Evolutionary conservation across 2,113 vertebrate species (phyloP), one percentile per base, ranked within the genome.

Genomic region (Candoia aspera): DNA sequence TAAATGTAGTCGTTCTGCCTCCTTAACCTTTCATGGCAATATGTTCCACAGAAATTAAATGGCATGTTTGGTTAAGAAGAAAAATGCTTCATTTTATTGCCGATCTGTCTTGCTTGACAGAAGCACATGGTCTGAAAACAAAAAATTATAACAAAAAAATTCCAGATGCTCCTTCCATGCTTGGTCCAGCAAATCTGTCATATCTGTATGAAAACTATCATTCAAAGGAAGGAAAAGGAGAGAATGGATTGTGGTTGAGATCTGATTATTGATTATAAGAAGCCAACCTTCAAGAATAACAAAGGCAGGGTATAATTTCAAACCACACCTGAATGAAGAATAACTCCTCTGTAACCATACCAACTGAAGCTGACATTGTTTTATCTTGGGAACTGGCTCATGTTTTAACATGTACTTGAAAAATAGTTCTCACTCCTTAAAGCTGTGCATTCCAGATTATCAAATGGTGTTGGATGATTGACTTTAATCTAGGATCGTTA

Each of bases 111-210:
- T 94, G 87, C 42, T 93, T 93, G 93, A 87, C 85, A 92, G 93
- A 94, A 95, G 90, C 42, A 89, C 33, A 21, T 53, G 23, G 26
- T 92, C 62, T 33, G 42, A 79, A 62, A 89, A 53, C 29, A 54
- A 54, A 73, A 4, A 85, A 53, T 1, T 19, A 84, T 17, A 90
- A 12, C 92, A 95, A 94, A 93, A 42, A 89, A 91, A 88, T 88
- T 55, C 86, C 94, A 95, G 89, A 94, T 96, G 94, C 90, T 96
- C 94, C 92, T 96, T 88, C 90, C 60, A 93, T 95, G 55, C 0
- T 91, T 96, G 92, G 62, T 93, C 89, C 84, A 93, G 86, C 83
- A 94, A 90, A 91, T 91, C 0, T 3, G 73, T 91, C 73, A 87
- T 95, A 89, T 94, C 83, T 95, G 49, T 86, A 84, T 3, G 19